Conservation (phyloP, 1,140 invertebrate species). For the Oppia nitens region DNA sequence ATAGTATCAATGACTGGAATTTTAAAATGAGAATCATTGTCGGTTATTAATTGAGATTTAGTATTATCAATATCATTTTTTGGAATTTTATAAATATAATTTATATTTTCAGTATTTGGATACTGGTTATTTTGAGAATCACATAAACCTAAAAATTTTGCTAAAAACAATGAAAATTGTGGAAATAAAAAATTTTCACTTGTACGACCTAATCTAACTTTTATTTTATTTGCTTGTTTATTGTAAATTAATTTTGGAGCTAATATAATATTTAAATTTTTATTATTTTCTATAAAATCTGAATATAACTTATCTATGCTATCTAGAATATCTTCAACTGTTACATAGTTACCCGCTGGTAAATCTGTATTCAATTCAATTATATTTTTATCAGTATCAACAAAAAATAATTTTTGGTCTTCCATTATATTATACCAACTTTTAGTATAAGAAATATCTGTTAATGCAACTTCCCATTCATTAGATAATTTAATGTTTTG, state of each 20-base stretch:
- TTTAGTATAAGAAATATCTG: conserved; percentile 11
- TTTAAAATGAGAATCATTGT: too few species aligned
- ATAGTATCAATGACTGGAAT: too few species aligned
- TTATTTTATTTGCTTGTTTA: not conserved
- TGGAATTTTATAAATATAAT: not conserved
- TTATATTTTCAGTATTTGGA: not conserved
- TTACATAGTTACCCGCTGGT: too few species aligned
- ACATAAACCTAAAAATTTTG: not conserved
- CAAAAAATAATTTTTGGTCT: not conserved
- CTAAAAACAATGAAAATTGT: not conserved
- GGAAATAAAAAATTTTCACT: not conserved
- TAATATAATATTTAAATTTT: too few species aligned
- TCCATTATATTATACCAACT: not conserved
- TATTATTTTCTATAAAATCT: too few species aligned
- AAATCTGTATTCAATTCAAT: too few species aligned
- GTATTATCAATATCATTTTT: not conserved
- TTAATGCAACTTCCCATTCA: not conserved
- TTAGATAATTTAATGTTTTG: not conserved
- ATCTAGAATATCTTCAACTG: too few species aligned
- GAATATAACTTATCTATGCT: too few species aligned
- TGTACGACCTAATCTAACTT: not conserved
- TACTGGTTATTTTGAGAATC: too few species aligned
- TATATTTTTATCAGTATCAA: not conserved
- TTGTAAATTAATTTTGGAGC: too few species aligned
- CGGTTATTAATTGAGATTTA: not conserved